Base-by-base conservation (phyloP, 2,888 invertebrate genomes). In the Clanis bilineata region DNA sequence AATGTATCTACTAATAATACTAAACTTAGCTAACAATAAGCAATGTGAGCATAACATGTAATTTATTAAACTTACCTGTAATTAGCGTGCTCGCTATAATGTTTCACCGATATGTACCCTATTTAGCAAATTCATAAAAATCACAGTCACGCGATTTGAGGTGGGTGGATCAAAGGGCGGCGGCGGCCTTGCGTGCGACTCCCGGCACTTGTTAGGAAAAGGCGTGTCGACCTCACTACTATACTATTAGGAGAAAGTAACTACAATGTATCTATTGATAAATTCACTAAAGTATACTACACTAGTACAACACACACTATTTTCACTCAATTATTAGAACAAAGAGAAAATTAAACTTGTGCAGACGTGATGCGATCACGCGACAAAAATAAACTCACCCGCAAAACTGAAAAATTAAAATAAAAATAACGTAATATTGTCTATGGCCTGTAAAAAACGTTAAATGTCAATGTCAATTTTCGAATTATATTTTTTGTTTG, bases 131-230 rank as follows among this genome's bases (percentile, higher is more conserved):
- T 85, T 85, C 83, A 80, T 84, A 77, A 84, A 82, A 87, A 85
- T 83, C 82, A 73, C 74, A 84, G 89, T 90, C 88, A 89, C 88
- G 88, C 88, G 86, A 88, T 85, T 83, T 85, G 83, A 88, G 88
- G 92, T 92, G 92, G 91, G 92, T 92, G 91, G 92, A 91, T 90
- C 91, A 88, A 91, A 90, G 90, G 91, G 90, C 91, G 90, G 90
- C 90, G 74, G 90, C 86, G 88, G 79, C 89, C 89, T 90, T 90
- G 91, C 82, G 86, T 86, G 83, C 82, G 86, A 88, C 91, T 91
- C 89, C 88, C 88, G 91, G 85, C 88, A 89, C 88, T 91, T 90
- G 89, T 91, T 90, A 92, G 88, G 88, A 88, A 92, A 91, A 92
- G 92, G 92, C 92, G 92, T 90, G 92, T 90, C 92, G 82, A 84